A percentile compares a stretch with the other conserved stretches of the same genome.
These are phyloP conservation scores for Euclidia mi DNA, from an alignment of 2,888 invertebrate species.

Conservation along the genomic window DNA sequence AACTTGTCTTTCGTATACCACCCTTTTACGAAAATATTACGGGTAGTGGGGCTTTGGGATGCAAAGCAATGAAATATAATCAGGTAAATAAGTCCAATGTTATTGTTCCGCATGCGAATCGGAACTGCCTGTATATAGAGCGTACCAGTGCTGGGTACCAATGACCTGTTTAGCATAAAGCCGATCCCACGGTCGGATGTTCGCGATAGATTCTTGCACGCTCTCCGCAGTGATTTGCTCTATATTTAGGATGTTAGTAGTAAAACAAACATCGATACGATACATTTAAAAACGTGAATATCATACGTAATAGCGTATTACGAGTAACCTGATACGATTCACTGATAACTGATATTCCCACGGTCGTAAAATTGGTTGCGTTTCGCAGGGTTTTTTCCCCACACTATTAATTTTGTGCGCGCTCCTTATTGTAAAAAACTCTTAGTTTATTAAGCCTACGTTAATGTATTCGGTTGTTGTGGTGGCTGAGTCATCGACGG, in stretches of 20 bases:
- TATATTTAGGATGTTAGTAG: conserved; percentile 88
- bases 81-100: conserved; percentile 19
- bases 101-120: conserved; percentile 42
- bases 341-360: conserved; percentile 72
- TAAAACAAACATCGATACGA: conserved; percentile 84
- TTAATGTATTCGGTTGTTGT: conserved; percentile 32
- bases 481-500: conserved; percentile 41
- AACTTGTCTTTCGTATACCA: no score
- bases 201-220: conserved; percentile 89
- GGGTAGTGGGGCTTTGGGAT: no score
- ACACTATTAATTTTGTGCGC: conserved; percentile 64
- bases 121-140: conserved; percentile 72
- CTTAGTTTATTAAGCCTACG: conserved; percentile 52
- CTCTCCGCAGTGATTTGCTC: conserved; percentile 87
- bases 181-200: conserved; percentile 84
- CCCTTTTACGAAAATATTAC: no score
- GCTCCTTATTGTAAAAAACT: conserved; percentile 43
- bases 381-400: conserved; percentile 57
- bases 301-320: conserved; percentile 63
- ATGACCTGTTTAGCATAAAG: conserved; percentile 88
- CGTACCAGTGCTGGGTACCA: conserved; percentile 86
- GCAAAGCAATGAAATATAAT: no score
- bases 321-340: conserved; percentile 53
- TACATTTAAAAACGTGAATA: conserved; percentile 76
- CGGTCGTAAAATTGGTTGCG: conserved; percentile 64